A percentile compares a stretch with the other conserved stretches of the same genome.
These are phyloP conservation scores for Leucozona laternaria DNA, from an alignment of 2,888 invertebrate species.

Conservation along the genomic window DNA sequence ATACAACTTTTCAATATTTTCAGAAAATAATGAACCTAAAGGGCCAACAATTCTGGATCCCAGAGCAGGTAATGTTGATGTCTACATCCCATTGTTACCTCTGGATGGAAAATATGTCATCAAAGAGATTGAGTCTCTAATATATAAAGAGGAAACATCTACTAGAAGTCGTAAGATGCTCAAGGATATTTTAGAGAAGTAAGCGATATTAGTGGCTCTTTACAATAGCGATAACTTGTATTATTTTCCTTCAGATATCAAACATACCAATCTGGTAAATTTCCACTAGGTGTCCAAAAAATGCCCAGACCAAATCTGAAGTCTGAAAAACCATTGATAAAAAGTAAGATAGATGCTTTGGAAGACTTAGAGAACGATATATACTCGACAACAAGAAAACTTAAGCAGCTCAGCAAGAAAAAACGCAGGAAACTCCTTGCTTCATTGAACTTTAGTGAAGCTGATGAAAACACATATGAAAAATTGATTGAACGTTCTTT, in stretches of 20 bases:
- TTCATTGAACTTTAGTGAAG: constrained; percentile 80
- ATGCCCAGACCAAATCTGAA: constrained; percentile 83
- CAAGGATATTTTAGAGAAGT: constrained; percentile 85
- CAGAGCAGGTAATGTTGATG: constrained; percentile 91
- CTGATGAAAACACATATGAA: constrained; percentile 81
- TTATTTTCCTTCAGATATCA: constrained; percentile 85
- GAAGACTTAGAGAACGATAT: constrained; percentile 85
- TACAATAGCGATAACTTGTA: constrained; percentile 34
- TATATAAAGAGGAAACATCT: constrained; percentile 84
- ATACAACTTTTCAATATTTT: not conserved
- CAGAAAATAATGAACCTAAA: constrained; percentile 34
- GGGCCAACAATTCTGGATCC: constrained; percentile 86
- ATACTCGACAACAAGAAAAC: constrained; percentile 80
- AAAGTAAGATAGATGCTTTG: constrained; percentile 83
- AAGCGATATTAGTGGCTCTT: too few species aligned
- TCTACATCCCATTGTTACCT: constrained; percentile 88
- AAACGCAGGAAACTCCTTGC: constrained; percentile 81
- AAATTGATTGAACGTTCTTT: constrained; percentile 79
- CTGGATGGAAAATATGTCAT: constrained; percentile 87
- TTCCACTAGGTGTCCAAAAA: constrained; percentile 87
- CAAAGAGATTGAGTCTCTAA: constrained; percentile 84
- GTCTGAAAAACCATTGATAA: constrained; percentile 78
- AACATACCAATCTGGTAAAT: constrained; percentile 86
- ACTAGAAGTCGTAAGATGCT: constrained; percentile 86
- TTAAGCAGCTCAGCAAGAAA: constrained; percentile 84